phyloP scores from a whole-genome alignment of 1,140 invertebrate genomes.

The Frieseomelitta varia region DNA sequence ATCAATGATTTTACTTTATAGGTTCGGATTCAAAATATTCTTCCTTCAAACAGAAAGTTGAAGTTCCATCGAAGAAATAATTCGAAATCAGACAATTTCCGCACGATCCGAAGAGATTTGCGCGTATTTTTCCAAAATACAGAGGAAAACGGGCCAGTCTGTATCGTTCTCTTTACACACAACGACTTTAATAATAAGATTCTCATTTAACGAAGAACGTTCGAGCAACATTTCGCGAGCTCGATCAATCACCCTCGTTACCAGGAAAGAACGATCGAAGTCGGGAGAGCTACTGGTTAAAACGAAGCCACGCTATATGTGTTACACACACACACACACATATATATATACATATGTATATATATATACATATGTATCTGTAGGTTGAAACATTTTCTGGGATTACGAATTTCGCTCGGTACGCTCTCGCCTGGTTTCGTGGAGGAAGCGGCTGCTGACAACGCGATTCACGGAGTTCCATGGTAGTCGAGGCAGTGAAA shows the following conservation, averaged over 20 bases:
- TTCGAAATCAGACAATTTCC: too few species aligned
- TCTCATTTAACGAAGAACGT: background rate
- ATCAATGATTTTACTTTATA: too few species aligned
- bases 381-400: constrained; percentile 1
- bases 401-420: constrained; percentile 2
- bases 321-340: too few species aligned
- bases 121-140: too few species aligned
- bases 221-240: background rate
- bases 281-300: background rate
- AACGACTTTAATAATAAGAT: background rate
- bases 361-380: background rate
- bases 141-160: too few species aligned
- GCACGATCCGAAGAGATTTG: too few species aligned
- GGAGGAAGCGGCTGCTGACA: constrained; percentile 41
- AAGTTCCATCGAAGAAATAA: too few species aligned
- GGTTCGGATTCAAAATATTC: too few species aligned
- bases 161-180: too few species aligned
- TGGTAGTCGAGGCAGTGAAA: constrained; percentile 40
- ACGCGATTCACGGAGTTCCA: constrained; percentile 44
- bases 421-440: constrained; percentile 2
- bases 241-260: constrained; percentile 6
- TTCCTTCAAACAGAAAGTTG: too few species aligned
- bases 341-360: too few species aligned
- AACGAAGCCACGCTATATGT: background rate
- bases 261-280: constrained; percentile 14